Conservation (phyloP, 1,140 invertebrate species). For the Cephus cinctus region DNA sequence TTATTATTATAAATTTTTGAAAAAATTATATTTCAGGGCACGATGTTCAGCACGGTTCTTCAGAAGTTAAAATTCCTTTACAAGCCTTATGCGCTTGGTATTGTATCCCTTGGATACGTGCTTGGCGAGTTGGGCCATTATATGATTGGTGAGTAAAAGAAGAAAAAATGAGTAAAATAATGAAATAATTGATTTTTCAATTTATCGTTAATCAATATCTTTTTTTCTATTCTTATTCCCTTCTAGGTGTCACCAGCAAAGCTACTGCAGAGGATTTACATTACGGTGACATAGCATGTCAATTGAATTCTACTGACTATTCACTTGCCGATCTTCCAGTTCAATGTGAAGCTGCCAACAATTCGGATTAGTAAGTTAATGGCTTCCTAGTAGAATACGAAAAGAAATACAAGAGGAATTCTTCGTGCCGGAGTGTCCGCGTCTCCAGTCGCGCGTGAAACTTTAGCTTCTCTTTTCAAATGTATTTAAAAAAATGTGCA, state of each 20-base stretch:
- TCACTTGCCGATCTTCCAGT: slow-evolving; percentile 61
- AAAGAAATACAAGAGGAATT: background rate
- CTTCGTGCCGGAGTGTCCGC: background rate
- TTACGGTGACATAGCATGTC: slow-evolving; percentile 86
- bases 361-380: slow-evolving; percentile 61
- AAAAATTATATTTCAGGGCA: slow-evolving; percentile 21
- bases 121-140: slow-evolving; percentile 84
- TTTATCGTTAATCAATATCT: slow-evolving; percentile 7
- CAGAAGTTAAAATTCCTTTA: slow-evolving; percentile 70
- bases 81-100: slow-evolving; percentile 72
- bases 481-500: too few species aligned
- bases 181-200: too few species aligned
- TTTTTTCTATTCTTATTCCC: slow-evolving; percentile 2
- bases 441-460: slow-evolving; percentile 5
- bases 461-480: background rate
- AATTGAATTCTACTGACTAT: slow-evolving; percentile 68
- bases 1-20: background rate
- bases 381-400: background rate
- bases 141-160: slow-evolving; percentile 66
- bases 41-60: slow-evolving; percentile 46
- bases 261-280: slow-evolving; percentile 79
- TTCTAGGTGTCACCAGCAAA: slow-evolving; percentile 73
- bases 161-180: slow-evolving; percentile 2
- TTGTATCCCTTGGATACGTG: slow-evolving; percentile 80
- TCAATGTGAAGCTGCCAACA: slow-evolving; percentile 65